A percentile compares a stretch with the other conserved stretches of the same genome.
Conservation (phyloP, 2,888 invertebrate genomes). For the Erebia ligea region DNA sequence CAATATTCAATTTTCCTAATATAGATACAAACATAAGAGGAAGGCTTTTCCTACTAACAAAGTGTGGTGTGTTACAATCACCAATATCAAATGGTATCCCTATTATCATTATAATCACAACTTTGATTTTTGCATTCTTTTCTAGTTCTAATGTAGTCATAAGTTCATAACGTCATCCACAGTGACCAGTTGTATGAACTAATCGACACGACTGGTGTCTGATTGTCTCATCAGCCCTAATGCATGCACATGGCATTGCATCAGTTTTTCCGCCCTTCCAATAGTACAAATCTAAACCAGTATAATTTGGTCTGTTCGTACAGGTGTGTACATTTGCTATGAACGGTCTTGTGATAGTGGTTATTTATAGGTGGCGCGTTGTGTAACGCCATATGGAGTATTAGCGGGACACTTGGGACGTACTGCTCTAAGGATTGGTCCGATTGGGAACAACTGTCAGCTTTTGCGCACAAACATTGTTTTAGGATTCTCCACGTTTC, state of each 20-base stretch:
- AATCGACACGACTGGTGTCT: constrained; percentile 67
- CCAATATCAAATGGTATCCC: neutral
- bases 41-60: neutral
- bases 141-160: constrained; percentile 31
- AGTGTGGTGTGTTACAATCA: too few species aligned
- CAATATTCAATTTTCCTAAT: too few species aligned
- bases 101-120: neutral
- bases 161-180: constrained; percentile 40
- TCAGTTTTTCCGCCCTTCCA: constrained; percentile 72
- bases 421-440: constrained; percentile 65
- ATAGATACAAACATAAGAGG: too few species aligned
- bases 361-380: constrained; percentile 65
- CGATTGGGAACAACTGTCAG: constrained; percentile 77
- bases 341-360: constrained; percentile 56
- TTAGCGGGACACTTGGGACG: constrained; percentile 79
- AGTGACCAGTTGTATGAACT: constrained; percentile 70
- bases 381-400: constrained; percentile 80
- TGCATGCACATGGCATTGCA: constrained; percentile 81
- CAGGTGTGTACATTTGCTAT: constrained; percentile 22
- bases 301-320: constrained; percentile 48
- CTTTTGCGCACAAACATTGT: constrained; percentile 62
- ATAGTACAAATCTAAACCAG: constrained; percentile 65
- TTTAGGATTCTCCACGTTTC: constrained; percentile 44
- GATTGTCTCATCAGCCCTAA: constrained; percentile 76
- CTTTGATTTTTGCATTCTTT: constrained; percentile 5